Conservation (phyloP, 53 echinoderm and acorn worm genomes). For the Holothuria scabra region DNA sequence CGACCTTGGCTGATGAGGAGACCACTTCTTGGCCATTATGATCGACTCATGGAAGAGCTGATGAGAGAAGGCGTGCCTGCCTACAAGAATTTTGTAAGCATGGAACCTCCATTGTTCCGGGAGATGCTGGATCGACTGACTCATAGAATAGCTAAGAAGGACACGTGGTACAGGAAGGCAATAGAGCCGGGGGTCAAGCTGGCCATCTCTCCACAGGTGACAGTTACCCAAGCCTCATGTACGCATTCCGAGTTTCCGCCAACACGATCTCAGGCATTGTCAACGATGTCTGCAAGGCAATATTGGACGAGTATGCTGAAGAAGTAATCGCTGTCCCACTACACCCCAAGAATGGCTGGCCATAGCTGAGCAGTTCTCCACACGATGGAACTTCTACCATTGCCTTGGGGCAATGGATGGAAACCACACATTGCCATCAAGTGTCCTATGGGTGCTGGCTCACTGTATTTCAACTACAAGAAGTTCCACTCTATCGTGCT, state of each 20-base stretch:
- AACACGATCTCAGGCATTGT: too few relatives aligned
- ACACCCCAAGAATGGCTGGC: constrained; percentile 12
- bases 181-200: constrained; percentile 49
- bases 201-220: constrained; percentile 59
- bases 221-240: constrained; percentile 56
- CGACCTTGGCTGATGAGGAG: neutral
- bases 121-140: constrained; percentile 6
- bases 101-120: neutral
- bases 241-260: constrained; percentile 54
- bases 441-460: neutral
- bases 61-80: constrained; percentile 3
- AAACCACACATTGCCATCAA: constrained; percentile 16
- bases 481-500: constrained; percentile 14
- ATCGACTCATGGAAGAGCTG: constrained; percentile 1
- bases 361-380: constrained; percentile 5
- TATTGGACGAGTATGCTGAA: constrained; percentile 39
- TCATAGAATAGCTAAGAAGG: too few relatives aligned
- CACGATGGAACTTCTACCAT: constrained; percentile 6
- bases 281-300: constrained; percentile 62
- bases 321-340: constrained; percentile 9
- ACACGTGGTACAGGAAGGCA: too few relatives aligned
- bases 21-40: constrained; percentile 9
- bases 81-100: constrained; percentile 1
- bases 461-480: constrained; percentile 14
- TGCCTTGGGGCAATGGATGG: constrained; percentile 27